These are phyloP conservation scores for Cuculus canorus DNA, from an alignment of 2,797 vertebrate genomes.

Conservation along the genomic window DNA sequence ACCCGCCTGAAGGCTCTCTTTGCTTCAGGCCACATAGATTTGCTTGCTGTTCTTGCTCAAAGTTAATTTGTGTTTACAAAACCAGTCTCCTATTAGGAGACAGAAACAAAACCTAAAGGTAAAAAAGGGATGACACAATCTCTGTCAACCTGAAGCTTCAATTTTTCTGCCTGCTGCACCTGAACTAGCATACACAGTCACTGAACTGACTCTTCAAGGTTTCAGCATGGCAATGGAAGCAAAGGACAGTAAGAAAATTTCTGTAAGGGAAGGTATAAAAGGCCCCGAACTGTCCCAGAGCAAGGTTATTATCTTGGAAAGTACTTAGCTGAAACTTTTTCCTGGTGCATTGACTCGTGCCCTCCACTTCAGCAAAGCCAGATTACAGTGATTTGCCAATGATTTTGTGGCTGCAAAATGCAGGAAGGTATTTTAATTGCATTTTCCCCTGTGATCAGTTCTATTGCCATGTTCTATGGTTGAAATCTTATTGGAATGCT, in stretches of 20 bases:
- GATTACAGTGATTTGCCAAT: conserved; percentile 43
- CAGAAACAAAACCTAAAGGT: background rate
- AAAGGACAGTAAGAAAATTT: background rate
- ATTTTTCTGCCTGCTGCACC: background rate
- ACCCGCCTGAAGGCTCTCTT: background rate
- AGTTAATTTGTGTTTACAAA: background rate
- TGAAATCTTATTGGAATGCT: conserved; percentile 30
- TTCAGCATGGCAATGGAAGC: background rate
- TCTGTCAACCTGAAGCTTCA: background rate
- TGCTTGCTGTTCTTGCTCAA: background rate
- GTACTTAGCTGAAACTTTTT: conserved; percentile 32
- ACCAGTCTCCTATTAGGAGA: background rate
- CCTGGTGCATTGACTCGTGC: conserved; percentile 37
- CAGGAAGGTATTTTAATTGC: conserved; percentile 67
- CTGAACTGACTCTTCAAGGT: background rate
- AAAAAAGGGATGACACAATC: background rate
- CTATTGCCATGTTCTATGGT: background rate
- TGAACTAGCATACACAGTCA: background rate
- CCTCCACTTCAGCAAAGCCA: conserved; percentile 37
- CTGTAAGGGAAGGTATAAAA: background rate
- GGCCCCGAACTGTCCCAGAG: background rate
- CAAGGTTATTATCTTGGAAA: conserved; percentile 27
- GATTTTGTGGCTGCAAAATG: conserved; percentile 49
- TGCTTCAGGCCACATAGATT: background rate
- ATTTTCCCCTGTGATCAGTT: conserved; percentile 43